Percentiles rank a stretch among this genome's conserved stretches.
Conservation (phyloP, 2,113 vertebrate genomes). For the Eurypyga helias region DNA sequence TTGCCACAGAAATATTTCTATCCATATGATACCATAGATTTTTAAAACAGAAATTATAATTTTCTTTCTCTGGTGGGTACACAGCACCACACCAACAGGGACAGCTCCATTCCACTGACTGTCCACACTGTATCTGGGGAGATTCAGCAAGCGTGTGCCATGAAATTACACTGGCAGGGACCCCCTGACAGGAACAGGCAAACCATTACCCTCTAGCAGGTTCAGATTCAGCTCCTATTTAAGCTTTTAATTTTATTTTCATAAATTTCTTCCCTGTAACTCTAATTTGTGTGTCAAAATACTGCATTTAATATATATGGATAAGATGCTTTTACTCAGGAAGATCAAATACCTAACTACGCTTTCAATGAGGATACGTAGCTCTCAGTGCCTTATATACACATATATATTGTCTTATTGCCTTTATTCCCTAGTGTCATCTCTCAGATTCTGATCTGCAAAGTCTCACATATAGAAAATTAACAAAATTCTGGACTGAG, state of each 20-base stretch:
- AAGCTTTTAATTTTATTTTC: background rate
- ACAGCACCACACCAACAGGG: background rate
- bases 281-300: background rate
- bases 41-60: background rate
- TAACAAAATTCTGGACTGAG: background rate
- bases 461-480: background rate
- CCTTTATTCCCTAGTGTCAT: background rate
- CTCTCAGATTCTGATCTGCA: background rate
- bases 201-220: background rate
- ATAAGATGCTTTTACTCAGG: background rate
- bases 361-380: background rate
- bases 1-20: background rate
- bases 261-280: background rate
- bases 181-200: background rate
- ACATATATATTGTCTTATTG: background rate
- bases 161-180: accelerated
- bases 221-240: background rate
- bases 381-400: background rate
- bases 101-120: background rate
- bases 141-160: accelerated
- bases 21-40: background rate
- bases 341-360: background rate
- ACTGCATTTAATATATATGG: background rate
- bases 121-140: accelerated
- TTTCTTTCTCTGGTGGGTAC: background rate